A percentile compares a stretch with the other conserved stretches of the same genome.
Evolutionary conservation across 2,797 vertebrate genomes (phyloP).

Genomic region (Neosalanx taihuensis): DNA sequence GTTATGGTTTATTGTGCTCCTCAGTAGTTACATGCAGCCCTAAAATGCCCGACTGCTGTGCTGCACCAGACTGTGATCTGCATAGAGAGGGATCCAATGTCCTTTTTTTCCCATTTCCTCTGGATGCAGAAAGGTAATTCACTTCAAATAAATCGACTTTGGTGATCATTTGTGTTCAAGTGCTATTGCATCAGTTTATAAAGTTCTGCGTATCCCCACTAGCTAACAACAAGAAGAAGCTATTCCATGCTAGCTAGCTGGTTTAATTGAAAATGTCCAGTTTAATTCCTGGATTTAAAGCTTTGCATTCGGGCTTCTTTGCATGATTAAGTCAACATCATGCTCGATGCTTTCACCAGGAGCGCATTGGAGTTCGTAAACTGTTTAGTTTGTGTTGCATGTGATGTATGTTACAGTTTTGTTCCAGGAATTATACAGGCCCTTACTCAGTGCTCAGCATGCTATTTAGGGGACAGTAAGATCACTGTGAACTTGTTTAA

Average conservation of each 20-base stretch:
- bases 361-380: too few species aligned
- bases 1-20: conserved; percentile 41
- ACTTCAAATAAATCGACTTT: neutral
- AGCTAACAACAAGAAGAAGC: neutral
- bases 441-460: neutral
- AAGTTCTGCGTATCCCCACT: neutral
- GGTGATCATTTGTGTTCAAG: neutral
- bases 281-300: neutral
- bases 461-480: neutral
- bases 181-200: neutral
- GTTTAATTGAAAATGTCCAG: conserved; percentile 5
- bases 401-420: neutral
- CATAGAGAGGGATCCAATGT: conserved; percentile 64
- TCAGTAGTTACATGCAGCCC: conserved; percentile 58
- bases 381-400: neutral
- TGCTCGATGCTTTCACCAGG: neutral
- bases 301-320: neutral
- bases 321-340: neutral
- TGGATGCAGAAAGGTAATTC: conserved; percentile 77
- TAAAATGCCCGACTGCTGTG: conserved; percentile 85
- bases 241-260: neutral
- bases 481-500: neutral
- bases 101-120: conserved; percentile 78
- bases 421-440: neutral
- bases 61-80: conserved; percentile 77